phyloP scores from a whole-genome alignment of 2,888 invertebrate genomes.

The Osmoderma eremita region DNA sequence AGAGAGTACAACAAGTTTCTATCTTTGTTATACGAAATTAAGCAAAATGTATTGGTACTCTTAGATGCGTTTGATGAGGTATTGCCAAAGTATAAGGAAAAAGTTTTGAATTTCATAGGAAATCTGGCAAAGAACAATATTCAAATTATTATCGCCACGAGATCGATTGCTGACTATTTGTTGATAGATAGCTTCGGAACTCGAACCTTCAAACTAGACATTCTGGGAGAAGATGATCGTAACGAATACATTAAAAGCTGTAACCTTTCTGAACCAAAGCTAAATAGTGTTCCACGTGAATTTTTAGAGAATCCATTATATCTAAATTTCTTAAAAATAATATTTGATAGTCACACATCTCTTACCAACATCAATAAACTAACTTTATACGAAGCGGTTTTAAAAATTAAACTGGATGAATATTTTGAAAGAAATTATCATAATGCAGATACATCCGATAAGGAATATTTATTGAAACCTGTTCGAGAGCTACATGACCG shows the following conservation, averaged over 20 bases:
- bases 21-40: neutral
- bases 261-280: neutral
- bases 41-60: neutral
- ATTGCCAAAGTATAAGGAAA: neutral
- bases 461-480: too few relatives aligned
- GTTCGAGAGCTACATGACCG: neutral
- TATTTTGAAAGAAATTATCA: neutral
- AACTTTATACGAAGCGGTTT: too few relatives aligned
- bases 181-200: too few relatives aligned
- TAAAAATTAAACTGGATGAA: neutral
- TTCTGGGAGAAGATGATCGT: too few relatives aligned
- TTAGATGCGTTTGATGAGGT: too few relatives aligned
- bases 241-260: neutral
- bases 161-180: too few relatives aligned
- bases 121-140: neutral
- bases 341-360: too few relatives aligned
- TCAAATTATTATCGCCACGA: too few relatives aligned
- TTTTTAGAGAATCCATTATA: conserved; percentile 7
- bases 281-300: neutral
- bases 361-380: too few relatives aligned
- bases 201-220: too few relatives aligned
- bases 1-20: neutral
- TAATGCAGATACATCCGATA: neutral
- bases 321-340: too few relatives aligned
- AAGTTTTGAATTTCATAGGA: neutral